Evolutionary conservation across 2,113 vertebrate genomes (phyloP), one percentile per base, ranked within the genome.

Genomic region (Kobus ellipsiprymnus): DNA sequence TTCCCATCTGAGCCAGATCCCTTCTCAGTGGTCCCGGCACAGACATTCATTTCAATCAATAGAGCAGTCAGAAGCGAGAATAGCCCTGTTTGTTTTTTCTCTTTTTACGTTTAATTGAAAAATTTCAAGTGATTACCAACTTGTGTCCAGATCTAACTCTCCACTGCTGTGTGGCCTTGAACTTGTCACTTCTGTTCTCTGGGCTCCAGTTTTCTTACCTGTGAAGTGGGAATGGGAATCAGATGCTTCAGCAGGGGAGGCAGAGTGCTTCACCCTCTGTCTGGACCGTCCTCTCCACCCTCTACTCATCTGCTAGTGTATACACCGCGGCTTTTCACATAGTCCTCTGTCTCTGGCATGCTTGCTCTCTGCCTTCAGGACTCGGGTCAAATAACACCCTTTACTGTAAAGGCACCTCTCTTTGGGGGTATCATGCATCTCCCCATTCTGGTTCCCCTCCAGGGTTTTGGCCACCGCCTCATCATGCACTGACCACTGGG

Each of bases 41-140:
- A 98, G 98, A 97, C 98, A 99, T 99, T 98, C 98, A 98, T 99
- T 99, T 99, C 98, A 99, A 99, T 99, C 99, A 99, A 99, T 99
- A 99, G 96, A 98, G 92, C 99, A 99, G 98, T 99, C 99, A 99
- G 98, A 99, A 98, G 98, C 98, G 98, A 98, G 98, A 99, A 99
- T 99, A 99, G 98, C 99, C 99, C 99, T 98, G 98, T 98, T 99
- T 99, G 19, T 98, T 98, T 98, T 98, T 98, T 97, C 96, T 97
- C 99, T 98, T 98, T 99, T 98, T 98, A 98, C 96, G 97, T 98
- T 99, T 99, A 99, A 99, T 99, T 99, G 99, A 99, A 99, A 99
- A 98, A 90, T 98, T 98, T 98, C 93, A 44, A 98, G 98, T 98
- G 98, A 98, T 99, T 98, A 98, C 98, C 97, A 98, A 98, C 98